Evolutionary conservation across 1,140 invertebrate genomes (phyloP), one percentile per base, ranked within the genome.

Genomic region (Pseudachorutes palmiensis): DNA sequence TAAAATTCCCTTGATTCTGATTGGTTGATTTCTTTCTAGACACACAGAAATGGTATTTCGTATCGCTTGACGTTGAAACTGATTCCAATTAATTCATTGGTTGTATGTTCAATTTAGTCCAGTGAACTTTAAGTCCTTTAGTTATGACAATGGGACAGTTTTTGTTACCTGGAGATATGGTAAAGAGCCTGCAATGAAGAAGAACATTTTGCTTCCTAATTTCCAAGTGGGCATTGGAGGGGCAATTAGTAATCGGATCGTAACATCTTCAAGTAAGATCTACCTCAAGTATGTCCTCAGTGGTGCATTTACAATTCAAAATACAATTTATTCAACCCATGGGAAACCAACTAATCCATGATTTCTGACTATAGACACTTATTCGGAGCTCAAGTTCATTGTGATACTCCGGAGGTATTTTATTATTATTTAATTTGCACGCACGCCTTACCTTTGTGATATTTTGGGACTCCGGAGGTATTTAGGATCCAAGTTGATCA

Each of bases 211-310:
- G 14, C 24, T 61, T 5, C 59, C 59, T 16, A 61, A 61, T 61
- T 61, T 61, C 59, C 30, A 19, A 61, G 29, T 61, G 19, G 59
- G 29, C 9, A 30, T 61, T 26, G 59, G 59, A 14, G 51, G 51
- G 51, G 51, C 51, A 14, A 5, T 16, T 5, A 55, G 51, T 26
- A 55, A 55, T 55, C 9, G 24, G 24, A 55, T 55, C 24, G 24
- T 55, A 26, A 55, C 51, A 5, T 55, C 51, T 14, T 55, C 51
- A 55, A 55, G 12, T 16, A 12, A 55, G 51, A 55, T 14, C 5
- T 24, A n/a, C 24, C 24, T 55, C 51, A 55, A 55, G 51, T 55
- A 55, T 45, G 36, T 45, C 36, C 36, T 12, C 36, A n/a, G 36
- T 45, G 24, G 51, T 12, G 24, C 12, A 55, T 26, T 55, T 26